These are phyloP conservation scores for Platyrinchus mystaceus DNA, from an alignment of 2,797 vertebrate genomes.

Conservation along the genomic window DNA sequence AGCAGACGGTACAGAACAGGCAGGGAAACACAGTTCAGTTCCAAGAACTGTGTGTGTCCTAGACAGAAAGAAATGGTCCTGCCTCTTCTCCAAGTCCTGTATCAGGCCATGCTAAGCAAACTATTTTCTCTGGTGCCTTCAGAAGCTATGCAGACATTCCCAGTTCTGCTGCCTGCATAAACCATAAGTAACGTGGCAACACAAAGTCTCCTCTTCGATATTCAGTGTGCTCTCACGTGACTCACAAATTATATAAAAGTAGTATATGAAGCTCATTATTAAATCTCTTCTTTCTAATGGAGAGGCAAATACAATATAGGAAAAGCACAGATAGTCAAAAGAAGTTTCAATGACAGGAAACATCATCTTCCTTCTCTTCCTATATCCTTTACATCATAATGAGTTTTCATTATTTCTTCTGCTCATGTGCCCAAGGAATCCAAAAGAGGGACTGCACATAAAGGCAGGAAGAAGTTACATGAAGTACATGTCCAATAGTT, in stretches of 20 bases:
- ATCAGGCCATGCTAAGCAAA: not conserved
- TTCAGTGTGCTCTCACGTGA: not conserved
- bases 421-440: not conserved
- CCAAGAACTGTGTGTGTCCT: not conserved
- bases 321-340: not conserved
- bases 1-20: not conserved
- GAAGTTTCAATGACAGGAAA: not conserved
- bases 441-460: not conserved
- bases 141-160: not conserved
- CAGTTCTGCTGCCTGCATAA: not conserved
- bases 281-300: not conserved
- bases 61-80: not conserved
- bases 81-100: not conserved
- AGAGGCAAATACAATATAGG: not conserved
- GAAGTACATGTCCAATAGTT: not conserved
- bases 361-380: not conserved
- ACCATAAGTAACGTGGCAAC: not conserved
- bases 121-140: not conserved
- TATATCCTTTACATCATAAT: not conserved
- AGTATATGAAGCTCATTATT: not conserved
- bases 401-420: not conserved
- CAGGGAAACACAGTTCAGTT: not conserved
- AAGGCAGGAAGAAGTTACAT: not conserved
- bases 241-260: not conserved
- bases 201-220: not conserved